Conservation (phyloP, 2,113 vertebrate genomes). For the Pionites leucogaster region DNA sequence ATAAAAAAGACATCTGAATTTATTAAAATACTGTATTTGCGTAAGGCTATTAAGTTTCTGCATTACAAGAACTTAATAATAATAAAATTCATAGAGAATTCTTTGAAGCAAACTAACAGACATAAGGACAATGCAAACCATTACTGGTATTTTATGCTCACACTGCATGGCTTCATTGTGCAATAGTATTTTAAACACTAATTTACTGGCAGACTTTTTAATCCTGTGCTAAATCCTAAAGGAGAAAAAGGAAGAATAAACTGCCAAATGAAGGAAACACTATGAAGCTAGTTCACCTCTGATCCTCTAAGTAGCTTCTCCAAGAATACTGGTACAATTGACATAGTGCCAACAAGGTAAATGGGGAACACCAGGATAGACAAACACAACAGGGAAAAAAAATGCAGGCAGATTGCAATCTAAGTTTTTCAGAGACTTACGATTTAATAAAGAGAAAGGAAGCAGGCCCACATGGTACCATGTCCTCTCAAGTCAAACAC, state of each 20-base stretch:
- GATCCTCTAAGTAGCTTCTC: neutral
- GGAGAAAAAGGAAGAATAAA: neutral
- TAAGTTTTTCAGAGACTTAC: neutral
- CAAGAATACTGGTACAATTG: neutral
- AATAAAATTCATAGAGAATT: neutral
- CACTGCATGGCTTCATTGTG: neutral
- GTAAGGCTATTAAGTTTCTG: neutral
- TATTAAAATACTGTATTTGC: neutral
- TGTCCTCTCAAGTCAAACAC: neutral
- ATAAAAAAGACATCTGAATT: neutral
- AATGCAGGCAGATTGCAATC: neutral
- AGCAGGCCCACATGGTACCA: neutral
- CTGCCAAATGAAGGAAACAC: neutral
- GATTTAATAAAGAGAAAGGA: neutral
- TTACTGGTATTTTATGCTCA: neutral
- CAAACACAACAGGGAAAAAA: neutral
- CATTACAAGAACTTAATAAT: neutral
- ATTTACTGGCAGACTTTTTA: neutral
- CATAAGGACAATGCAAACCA: neutral
- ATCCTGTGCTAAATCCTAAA: neutral
- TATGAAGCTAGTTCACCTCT: neutral
- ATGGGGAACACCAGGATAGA: accelerated
- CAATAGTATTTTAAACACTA: neutral
- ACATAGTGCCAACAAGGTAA: neutral
- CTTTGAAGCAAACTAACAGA: neutral